Base-by-base conservation (phyloP, 2,888 invertebrate species). In the Lissocephala sabroskyi region DNA sequence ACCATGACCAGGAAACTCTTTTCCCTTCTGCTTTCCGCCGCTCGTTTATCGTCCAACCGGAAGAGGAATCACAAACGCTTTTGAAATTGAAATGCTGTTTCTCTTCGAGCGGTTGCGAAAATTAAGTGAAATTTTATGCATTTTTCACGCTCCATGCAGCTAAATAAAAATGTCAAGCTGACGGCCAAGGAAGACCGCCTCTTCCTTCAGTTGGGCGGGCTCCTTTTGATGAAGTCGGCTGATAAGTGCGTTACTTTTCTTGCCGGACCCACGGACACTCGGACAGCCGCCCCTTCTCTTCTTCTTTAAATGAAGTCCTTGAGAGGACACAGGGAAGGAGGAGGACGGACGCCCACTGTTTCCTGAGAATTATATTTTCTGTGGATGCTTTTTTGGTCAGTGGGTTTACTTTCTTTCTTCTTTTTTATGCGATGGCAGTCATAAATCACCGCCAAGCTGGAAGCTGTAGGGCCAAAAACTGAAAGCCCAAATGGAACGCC, bases 71-170 rank as follows among this genome's bases (percentile, higher is more conserved):
- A 30, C 46, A 43, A 41, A n/a, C 45, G 51, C 58, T 52, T 59
- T 68, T 57, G 48, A 62, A 76, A 76, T 62, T 71, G 63, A 65
- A 65, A 66, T 59, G 62, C 56, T 52, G 47, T 62, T 45, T 30
- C 23, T 7, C n/a, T 19, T 32, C 18, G 39, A 14, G 28, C 23
- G 16, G 45, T n/a, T n/a, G 29, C 41, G 59, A 54, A 71, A 68
- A 76, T 79, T 65, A 76, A 79, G 77, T 79, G 76, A 76, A 78
- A 73, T 78, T 78, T 78, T 78, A 78, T 78, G 79, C 76, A 78
- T 68, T 74, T 73, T 67, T 74, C 70, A 76, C 71, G 75, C 61
- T 67, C 56, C 44, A 52, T 55, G 52, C 63, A 61, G 61, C 63
- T 76, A 73, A 79, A 79, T 77, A 77, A 79, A 77, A 78, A 70